Evolutionary conservation across 1,140 invertebrate species (phyloP), one percentile per base, ranked within the genome.

Genomic region (Drosophila littoralis): DNA sequence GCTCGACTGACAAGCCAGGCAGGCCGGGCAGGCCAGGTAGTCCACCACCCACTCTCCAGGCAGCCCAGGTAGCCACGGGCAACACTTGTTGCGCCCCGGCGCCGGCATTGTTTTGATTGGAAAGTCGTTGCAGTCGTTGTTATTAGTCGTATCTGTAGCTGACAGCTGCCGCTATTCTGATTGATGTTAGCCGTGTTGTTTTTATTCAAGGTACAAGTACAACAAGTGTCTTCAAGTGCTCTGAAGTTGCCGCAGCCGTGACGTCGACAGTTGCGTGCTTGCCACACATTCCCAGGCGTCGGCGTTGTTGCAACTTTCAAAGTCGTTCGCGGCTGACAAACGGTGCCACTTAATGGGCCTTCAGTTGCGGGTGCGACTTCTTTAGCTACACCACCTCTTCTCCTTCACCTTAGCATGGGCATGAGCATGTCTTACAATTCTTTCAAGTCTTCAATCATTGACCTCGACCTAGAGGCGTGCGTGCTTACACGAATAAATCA

Each of bases 141-240:
- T 35, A 13, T 52, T 15, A 33, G 35, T 32, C 9, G 9, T 22
- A 60, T 52, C 48, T 48, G 55, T 58, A 51, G 38, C 70, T 68
- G 80, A 61, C 71, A 73, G 77, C 48, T 75, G 78, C 48, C 77
- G 57, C 12, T 22, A 32, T 12, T 38, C 13, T 88, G 81, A 81
- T 84, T 84, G 79, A 78, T 86, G 78, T 57, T 61, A 42, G 46
- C 33, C 66, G 42, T 46, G 7, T 68, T 28, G 22, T 4, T 5
- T 68, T 59, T 65, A 46, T 59, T 76, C 75, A 81, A 81, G 10
- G 1, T 28, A 10, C 15, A 1, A 81, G 28, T 73, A 88, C 83
- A 86, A 86, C 79, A 86, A 88, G 82, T 85, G 83, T 82, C 72
- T 82, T 82, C 82, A 86, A 86, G 82, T 86, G 76, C 83, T 75